Evolutionary conservation across 2,888 invertebrate species (phyloP).

Genomic region (Neoascia interrupta): DNA sequence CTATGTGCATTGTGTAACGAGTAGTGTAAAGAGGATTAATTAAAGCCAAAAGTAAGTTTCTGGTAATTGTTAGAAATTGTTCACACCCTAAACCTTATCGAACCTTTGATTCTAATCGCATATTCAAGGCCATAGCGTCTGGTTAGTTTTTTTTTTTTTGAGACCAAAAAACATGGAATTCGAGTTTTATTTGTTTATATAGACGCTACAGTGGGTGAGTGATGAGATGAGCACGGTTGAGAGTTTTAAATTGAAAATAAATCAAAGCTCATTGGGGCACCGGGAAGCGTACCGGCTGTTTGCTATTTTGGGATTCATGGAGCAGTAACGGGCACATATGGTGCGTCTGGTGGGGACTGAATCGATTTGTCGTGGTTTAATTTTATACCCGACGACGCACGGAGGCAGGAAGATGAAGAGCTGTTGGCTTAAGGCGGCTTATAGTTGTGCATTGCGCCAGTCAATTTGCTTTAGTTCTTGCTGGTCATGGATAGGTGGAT

Average conservation of each 20-base stretch:
- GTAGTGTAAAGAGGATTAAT: neutral
- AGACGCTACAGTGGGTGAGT: slow-evolving; percentile 15
- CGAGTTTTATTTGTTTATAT: slow-evolving; percentile 43
- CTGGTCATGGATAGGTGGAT: slow-evolving; percentile 32
- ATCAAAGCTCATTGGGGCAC: neutral
- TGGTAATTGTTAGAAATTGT: too few species aligned
- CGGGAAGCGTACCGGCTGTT: neutral
- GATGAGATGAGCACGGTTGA: slow-evolving; percentile 14
- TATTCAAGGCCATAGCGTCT: slow-evolving; percentile 25
- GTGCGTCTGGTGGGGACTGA: neutral
- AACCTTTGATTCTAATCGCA: too few species aligned
- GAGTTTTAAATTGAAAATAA: neutral
- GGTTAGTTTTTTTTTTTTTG: neutral
- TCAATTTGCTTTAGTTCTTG: neutral
- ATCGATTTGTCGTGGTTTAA: slow-evolving; percentile 26
- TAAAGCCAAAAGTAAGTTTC: slow-evolving; percentile 37
- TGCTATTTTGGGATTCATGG: neutral
- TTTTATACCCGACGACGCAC: neutral
- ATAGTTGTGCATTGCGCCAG: too few species aligned
- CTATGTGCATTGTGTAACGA: slow-evolving; percentile 56
- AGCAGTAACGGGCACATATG: neutral
- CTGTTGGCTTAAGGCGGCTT: too few species aligned
- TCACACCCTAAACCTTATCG: neutral
- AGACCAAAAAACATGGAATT: slow-evolving; percentile 48
- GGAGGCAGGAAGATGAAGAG: slow-evolving; percentile 4